phyloP scores from a whole-genome alignment of 2,797 vertebrate species.

The Oceanodroma leucorhoa region DNA sequence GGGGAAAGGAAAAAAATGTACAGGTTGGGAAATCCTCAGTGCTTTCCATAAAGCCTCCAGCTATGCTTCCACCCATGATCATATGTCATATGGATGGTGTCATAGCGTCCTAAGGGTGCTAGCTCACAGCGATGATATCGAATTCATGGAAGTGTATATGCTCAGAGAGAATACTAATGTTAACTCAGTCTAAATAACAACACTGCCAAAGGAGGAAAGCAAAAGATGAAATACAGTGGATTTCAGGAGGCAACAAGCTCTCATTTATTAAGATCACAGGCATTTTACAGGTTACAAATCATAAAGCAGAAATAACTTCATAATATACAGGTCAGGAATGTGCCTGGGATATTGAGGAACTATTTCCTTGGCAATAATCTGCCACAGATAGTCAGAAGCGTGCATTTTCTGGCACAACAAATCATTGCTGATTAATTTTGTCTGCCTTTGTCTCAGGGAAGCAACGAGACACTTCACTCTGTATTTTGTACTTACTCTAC shows the following conservation, averaged over 20 bases:
- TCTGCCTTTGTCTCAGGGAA: slow-evolving; percentile 64
- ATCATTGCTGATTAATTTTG: slow-evolving; percentile 67
- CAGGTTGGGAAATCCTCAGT: slow-evolving; percentile 52
- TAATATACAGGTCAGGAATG: slow-evolving; percentile 71
- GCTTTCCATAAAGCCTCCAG: slow-evolving; percentile 54
- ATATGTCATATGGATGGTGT: slow-evolving; percentile 66
- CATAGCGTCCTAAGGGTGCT: slow-evolving; percentile 63
- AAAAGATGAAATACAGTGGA: slow-evolving; percentile 65
- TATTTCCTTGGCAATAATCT: slow-evolving; percentile 68
- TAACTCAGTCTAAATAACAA: slow-evolving; percentile 68
- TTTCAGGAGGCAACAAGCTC: slow-evolving; percentile 65
- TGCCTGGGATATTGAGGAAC: slow-evolving; percentile 65
- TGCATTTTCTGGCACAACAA: slow-evolving; percentile 56
- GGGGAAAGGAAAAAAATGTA: neutral
- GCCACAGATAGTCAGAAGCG: slow-evolving; percentile 54
- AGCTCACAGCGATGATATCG: slow-evolving; percentile 44
- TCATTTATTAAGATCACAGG: slow-evolving; percentile 69
- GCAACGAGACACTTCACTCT: slow-evolving; percentile 8
- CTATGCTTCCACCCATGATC: slow-evolving; percentile 45
- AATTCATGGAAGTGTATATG: slow-evolving; percentile 58
- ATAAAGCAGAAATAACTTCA: slow-evolving; percentile 66
- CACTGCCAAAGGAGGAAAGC: slow-evolving; percentile 63
- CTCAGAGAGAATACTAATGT: slow-evolving; percentile 68
- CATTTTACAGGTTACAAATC: slow-evolving; percentile 69
- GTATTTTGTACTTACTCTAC: slow-evolving; percentile 16